Evolutionary conservation across 1,140 invertebrate genomes (phyloP), one percentile per base, ranked within the genome.

Genomic region (Formica selysi): DNA sequence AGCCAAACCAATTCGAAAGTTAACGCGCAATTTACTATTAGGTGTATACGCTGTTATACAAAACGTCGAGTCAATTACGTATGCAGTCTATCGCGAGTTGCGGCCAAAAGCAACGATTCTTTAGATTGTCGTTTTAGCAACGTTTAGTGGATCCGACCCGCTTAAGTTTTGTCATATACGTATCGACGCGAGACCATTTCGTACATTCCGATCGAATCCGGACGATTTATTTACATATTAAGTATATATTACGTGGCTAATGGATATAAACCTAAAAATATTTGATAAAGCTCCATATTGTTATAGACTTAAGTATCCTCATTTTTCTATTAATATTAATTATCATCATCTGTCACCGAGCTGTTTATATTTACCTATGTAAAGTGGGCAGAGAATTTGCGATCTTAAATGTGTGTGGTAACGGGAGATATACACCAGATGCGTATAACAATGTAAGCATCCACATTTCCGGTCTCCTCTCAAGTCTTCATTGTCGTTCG

Each of bases 21-120:
- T 80, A 59, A 70, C 78, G 51, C 78, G 78, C 65, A 57, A 71
- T 68, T 71, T 81, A 59, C 59, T 84, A 79, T 86, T 86, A 81
- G 76, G 65, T 71, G 64, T 76, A 81, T 76, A 59, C 36, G 51
- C 67, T 80, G 2, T 81, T 59, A 80, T 65, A 80, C 41, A 80
- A 80, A 1, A 26, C 41, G 26, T 11, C 51, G 36, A 71, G 78
- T 81, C 78, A 81, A 81, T 81, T 81, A 81, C 36, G 11, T 29
- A 32, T 4, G 78, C 67, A 62, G 67, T 32, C 32, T 71, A 57
- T 22, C 29, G 51, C 48, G 78, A 71, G 19, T 59, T 71, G 65
- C n/a, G 19, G 26, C 48, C 44, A 48, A 71, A 57, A 59, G 10
- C 32, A 81, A 81, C 8, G 3, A 59, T 71, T 32, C 11, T 32